These are phyloP conservation scores for Carduelis carduelis DNA, from an alignment of 2,797 vertebrate genomes.

Conservation along the genomic window DNA sequence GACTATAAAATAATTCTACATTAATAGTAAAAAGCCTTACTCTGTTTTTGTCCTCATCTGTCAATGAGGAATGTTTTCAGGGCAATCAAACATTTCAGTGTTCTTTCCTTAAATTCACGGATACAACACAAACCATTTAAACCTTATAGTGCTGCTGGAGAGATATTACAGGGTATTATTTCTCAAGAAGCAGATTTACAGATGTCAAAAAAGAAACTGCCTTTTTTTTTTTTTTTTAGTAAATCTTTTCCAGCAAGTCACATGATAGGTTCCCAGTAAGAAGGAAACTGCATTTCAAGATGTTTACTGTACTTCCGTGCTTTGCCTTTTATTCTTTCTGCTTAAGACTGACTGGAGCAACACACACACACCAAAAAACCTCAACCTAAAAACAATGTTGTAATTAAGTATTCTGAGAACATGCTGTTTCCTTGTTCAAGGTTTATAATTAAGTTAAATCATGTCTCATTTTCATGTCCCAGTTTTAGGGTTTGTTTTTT, in stretches of 20 bases:
- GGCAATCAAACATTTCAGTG: neutral
- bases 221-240: neutral
- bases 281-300: conserved; percentile 54
- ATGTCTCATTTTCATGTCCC: conserved; percentile 35
- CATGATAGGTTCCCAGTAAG: conserved; percentile 1
- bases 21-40: neutral
- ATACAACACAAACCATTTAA: neutral
- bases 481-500: neutral
- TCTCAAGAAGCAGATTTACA: neutral
- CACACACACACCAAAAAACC: neutral
- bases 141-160: neutral
- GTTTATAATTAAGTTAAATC: conserved; percentile 59
- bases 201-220: neutral
- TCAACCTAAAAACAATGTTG: conserved; percentile 34
- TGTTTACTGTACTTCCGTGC: conserved; percentile 47
- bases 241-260: conserved; percentile 35
- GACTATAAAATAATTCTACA: neutral
- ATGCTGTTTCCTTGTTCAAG: conserved; percentile 21
- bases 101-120: neutral
- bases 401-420: conserved; percentile 60
- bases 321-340: conserved; percentile 23
- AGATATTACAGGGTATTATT: neutral
- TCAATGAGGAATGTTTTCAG: neutral
- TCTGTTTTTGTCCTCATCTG: neutral
- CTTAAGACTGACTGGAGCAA: neutral